Conservation (phyloP, 2,888 invertebrate genomes). For the Cosmia trapezina region DNA sequence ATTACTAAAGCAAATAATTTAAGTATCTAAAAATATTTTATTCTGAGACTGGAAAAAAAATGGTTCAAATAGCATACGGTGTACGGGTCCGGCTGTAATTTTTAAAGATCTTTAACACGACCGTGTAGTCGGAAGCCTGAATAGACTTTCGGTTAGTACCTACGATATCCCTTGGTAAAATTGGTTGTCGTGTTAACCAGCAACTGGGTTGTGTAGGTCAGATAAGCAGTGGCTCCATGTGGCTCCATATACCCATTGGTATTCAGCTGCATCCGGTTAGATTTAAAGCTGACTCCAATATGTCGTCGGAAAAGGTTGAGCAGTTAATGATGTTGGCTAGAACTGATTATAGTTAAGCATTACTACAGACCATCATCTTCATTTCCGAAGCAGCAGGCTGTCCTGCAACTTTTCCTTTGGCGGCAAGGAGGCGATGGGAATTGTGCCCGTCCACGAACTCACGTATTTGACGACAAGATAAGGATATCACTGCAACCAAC, state of each 20-base stretch:
- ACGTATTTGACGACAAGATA: slow-evolving; percentile 66
- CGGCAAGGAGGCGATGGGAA: slow-evolving; percentile 65
- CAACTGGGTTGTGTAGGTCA: background rate
- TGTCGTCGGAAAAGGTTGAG: background rate
- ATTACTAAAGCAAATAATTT: too few species aligned
- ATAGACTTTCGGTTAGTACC: too few species aligned
- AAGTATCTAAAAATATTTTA: too few species aligned
- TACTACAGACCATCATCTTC: slow-evolving; percentile 69
- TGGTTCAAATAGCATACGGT: too few species aligned
- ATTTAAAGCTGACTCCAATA: background rate
- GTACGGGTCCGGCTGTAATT: too few species aligned
- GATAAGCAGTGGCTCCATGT: background rate
- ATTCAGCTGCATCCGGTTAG: background rate
- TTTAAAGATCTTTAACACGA: too few species aligned
- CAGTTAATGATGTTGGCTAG: background rate
- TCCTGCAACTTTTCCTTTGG: slow-evolving; percentile 66
- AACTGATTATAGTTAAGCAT: background rate
- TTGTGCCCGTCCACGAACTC: slow-evolving; percentile 75
- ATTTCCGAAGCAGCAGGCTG: slow-evolving; percentile 73
- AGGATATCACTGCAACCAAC: slow-evolving; percentile 67
- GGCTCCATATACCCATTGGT: background rate
- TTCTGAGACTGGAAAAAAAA: too few species aligned
- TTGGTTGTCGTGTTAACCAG: background rate
- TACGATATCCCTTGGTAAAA: background rate
- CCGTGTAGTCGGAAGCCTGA: too few species aligned